A percentile compares a stretch with the other conserved stretches of the same genome.
Conservation (phyloP, 2,113 vertebrate species). For the Zapus hudsonius region DNA sequence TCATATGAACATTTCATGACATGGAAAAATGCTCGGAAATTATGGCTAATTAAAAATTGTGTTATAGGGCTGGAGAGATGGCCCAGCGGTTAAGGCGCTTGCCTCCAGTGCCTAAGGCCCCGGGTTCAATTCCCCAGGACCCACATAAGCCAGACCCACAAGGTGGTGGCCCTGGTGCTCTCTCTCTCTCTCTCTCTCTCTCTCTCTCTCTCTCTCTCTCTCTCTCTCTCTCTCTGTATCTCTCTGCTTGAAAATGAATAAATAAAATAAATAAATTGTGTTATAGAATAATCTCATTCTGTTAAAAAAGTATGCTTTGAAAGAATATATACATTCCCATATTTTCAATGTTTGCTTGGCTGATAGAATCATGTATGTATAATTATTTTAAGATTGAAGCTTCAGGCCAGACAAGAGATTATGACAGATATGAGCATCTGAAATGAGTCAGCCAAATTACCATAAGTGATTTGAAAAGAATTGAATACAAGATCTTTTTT, state of each 20-base stretch:
- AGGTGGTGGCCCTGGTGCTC: too few relatives aligned
- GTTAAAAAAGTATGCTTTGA: constrained; percentile 33
- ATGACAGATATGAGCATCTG: background rate
- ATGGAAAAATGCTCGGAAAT: constrained; percentile 27
- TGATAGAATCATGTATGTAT: constrained; percentile 37
- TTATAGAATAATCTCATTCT: constrained; percentile 24
- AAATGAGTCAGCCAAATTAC: constrained; percentile 58
- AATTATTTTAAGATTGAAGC: constrained; percentile 51
- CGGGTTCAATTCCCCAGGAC: too few relatives aligned
- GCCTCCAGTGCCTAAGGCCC: too few relatives aligned
- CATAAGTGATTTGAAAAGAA: constrained; percentile 63
- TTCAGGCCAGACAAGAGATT: constrained; percentile 61
- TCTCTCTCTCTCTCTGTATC: too few relatives aligned
- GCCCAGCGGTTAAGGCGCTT: too few relatives aligned
- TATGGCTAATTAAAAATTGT: constrained; percentile 45
- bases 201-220: too few relatives aligned
- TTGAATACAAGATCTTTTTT: background rate
- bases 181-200: too few relatives aligned
- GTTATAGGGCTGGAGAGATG: too few relatives aligned
- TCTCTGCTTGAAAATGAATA: too few relatives aligned
- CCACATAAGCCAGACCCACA: too few relatives aligned
- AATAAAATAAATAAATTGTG: too few relatives aligned
- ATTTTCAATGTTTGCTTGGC: background rate
- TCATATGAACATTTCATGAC: constrained; percentile 13
- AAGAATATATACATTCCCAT: background rate